Evolutionary conservation across 2,797 vertebrate species (phyloP).

Genomic region (Sardinella longiceps): DNA sequence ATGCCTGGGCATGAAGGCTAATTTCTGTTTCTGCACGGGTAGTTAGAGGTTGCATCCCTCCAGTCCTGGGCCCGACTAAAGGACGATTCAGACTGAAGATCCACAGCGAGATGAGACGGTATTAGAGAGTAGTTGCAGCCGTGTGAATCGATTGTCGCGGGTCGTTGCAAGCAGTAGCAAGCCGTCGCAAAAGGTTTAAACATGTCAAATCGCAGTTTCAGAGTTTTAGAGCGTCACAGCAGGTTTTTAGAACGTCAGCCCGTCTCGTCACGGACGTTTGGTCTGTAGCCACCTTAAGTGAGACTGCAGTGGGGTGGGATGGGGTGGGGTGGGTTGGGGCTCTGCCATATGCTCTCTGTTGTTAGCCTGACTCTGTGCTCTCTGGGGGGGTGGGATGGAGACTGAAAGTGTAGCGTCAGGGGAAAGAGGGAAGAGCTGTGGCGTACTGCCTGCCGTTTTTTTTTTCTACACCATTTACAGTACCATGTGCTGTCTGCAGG

Average conservation of each 20-base stretch:
- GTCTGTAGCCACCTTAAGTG: too few relatives aligned
- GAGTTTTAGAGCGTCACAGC: too few relatives aligned
- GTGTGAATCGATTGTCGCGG: too few relatives aligned
- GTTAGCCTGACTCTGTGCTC: not conserved
- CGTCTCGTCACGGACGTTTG: too few relatives aligned
- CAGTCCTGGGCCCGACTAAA: not conserved
- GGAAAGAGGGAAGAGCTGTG: not conserved
- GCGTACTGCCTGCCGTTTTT: not conserved
- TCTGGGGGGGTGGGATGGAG: not conserved
- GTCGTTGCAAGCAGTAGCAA: too few relatives aligned
- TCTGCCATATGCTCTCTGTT: not conserved
- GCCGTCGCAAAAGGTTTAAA: too few relatives aligned
- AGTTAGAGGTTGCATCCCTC: not conserved
- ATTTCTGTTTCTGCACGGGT: not conserved
- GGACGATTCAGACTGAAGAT: too few relatives aligned
- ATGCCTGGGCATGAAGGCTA: not conserved
- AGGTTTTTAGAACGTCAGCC: too few relatives aligned
- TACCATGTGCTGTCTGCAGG: not conserved
- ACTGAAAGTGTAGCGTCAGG: not conserved
- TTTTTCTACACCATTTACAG: not conserved
- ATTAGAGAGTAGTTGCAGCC: too few relatives aligned
- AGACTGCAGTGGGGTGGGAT: not conserved
- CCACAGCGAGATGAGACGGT: too few relatives aligned
- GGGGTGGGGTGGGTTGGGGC: not conserved
- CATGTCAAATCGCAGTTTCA: too few relatives aligned